These are phyloP conservation scores for Cheirogaleus medius DNA, from an alignment of 2,113 vertebrate genomes.

Conservation along the genomic window DNA sequence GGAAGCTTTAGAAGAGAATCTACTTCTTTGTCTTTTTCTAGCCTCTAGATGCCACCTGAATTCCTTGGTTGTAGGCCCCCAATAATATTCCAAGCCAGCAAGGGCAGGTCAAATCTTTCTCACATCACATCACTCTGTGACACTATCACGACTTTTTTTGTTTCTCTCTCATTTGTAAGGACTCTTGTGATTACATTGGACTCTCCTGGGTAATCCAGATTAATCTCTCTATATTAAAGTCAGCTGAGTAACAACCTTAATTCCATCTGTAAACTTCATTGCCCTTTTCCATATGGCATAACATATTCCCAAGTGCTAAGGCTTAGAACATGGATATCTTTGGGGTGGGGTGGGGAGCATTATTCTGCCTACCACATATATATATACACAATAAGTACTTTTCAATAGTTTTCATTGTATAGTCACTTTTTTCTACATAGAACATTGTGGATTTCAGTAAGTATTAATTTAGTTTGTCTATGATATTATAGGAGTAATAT, in stretches of 20 bases:
- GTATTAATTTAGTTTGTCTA: not conserved
- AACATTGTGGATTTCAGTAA: not conserved
- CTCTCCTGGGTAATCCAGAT: not conserved
- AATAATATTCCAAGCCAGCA: not conserved
- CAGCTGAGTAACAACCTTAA: not conserved
- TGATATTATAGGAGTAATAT: not conserved
- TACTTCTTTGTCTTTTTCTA: not conserved
- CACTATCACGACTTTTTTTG: not conserved
- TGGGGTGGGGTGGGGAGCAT: not conserved
- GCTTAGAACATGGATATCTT: not conserved
- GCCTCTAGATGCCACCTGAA: not conserved
- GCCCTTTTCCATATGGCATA: not conserved
- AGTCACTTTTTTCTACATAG: not conserved
- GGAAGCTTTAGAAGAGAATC: not conserved
- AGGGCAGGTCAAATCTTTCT: not conserved
- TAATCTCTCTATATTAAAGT: not conserved
- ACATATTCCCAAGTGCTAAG: not conserved
- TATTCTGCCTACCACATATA: not conserved
- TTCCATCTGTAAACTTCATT: not conserved
- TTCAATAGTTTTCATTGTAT: not conserved
- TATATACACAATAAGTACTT: not conserved
- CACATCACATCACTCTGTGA: not conserved
- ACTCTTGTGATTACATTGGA: not conserved
- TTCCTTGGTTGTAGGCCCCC: not conserved
- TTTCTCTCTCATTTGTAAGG: not conserved